Evolutionary conservation across 1,140 invertebrate genomes (phyloP).

Genomic region (Drosophila yakuba): DNA sequence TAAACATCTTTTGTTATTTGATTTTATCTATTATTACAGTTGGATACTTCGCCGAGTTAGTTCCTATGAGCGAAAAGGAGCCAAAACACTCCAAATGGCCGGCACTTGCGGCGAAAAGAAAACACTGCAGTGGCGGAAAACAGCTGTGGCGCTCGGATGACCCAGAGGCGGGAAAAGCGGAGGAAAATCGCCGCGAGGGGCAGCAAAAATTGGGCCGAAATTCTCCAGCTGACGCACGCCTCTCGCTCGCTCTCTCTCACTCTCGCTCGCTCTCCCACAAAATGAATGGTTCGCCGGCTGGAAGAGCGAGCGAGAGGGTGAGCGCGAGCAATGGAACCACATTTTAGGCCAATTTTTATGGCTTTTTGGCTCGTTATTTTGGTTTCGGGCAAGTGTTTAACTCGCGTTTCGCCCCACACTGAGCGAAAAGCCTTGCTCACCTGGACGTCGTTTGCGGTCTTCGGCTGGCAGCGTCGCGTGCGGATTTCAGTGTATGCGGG

Average conservation of each 20-base stretch:
- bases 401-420: neutral
- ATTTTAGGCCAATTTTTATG: conserved; percentile 20
- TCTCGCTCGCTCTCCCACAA: conserved; percentile 4
- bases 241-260: conserved; percentile 4
- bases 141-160: conserved; percentile 34
- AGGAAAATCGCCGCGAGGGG: neutral
- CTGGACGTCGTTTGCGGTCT: conserved; percentile 53
- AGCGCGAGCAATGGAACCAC: conserved; percentile 10
- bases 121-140: conserved; percentile 22
- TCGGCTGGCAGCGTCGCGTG: conserved; percentile 61
- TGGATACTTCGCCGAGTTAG: too few species aligned
- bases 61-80: neutral
- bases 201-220: conserved; percentile 1
- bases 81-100: conserved; percentile 5
- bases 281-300: conserved; percentile 33
- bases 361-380: conserved; percentile 14
- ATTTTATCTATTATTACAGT: too few species aligned
- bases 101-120: conserved; percentile 31
- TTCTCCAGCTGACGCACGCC: conserved; percentile 14
- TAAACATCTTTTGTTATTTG: too few species aligned
- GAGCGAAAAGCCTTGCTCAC: conserved; percentile 44
- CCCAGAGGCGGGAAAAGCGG: conserved; percentile 24
- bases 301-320: conserved; percentile 4
- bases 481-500: conserved; percentile 76
- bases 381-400: neutral